Conservation (phyloP, 1,140 invertebrate species). For the Formica exsecta region DNA sequence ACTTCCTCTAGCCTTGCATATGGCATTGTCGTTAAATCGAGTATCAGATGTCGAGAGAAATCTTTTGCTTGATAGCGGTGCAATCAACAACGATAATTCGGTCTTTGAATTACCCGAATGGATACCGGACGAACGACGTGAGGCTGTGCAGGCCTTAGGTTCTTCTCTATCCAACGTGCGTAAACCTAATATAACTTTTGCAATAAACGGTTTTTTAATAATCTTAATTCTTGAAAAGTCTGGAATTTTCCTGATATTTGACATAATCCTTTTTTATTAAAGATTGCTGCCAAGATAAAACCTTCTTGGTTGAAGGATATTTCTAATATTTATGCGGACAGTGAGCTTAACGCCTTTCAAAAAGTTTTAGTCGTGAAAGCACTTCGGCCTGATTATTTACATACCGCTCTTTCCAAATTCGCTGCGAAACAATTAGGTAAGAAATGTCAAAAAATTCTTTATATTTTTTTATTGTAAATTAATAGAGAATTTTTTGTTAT, state of each 20-base stretch:
- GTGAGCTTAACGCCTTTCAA: slow-evolving; percentile 92
- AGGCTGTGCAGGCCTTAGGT: slow-evolving; percentile 76
- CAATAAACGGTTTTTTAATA: neutral
- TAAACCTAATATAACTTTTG: neutral
- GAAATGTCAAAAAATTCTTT: slow-evolving; percentile 21
- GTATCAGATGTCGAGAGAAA: slow-evolving; percentile 80
- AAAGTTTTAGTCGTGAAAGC: slow-evolving; percentile 94
- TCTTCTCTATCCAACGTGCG: slow-evolving; percentile 77
- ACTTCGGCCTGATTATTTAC: slow-evolving; percentile 93
- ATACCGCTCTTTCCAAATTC: slow-evolving; percentile 91
- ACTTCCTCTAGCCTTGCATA: slow-evolving; percentile 80
- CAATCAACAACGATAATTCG: slow-evolving; percentile 68
- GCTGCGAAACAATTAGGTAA: slow-evolving; percentile 90
- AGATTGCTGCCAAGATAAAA: slow-evolving; percentile 82
- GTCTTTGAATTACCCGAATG: slow-evolving; percentile 80
- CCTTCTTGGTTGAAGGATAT: slow-evolving; percentile 82
- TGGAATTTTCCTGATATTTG: neutral
- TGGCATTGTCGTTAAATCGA: slow-evolving; percentile 81
- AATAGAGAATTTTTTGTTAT: neutral
- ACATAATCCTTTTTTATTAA: neutral
- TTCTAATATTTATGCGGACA: slow-evolving; percentile 85
- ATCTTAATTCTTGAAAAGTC: neutral
- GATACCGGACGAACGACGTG: slow-evolving; percentile 81
- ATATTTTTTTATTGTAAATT: neutral
- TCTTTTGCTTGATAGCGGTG: slow-evolving; percentile 77